Conservation (phyloP, 2,888 invertebrate species). For the Cosmorhoe ocellata region DNA sequence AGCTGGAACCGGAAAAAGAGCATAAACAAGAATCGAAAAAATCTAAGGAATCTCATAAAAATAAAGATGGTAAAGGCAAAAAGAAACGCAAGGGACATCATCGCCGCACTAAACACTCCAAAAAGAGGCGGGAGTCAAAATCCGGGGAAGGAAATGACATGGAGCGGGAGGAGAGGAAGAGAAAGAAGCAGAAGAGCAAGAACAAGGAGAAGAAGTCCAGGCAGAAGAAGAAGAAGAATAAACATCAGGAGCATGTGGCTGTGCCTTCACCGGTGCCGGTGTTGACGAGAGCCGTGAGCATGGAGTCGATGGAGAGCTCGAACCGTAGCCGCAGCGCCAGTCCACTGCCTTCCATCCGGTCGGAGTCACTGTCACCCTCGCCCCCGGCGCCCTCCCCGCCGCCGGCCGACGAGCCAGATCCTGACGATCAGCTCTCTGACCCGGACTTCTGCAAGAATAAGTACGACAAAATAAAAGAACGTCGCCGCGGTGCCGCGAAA, state of each 20-base stretch:
- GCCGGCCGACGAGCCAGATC: constrained; percentile 28
- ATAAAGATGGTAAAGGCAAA: constrained; percentile 64
- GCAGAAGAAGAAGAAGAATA: constrained; percentile 73
- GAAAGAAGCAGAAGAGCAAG: constrained; percentile 62
- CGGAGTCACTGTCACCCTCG: constrained; percentile 23
- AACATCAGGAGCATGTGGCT: constrained; percentile 51
- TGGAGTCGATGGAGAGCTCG: constrained; percentile 66
- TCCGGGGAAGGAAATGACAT: constrained; percentile 54
- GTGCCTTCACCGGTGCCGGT: not conserved
- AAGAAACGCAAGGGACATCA: constrained; percentile 75
- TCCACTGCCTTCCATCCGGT: constrained; percentile 73
- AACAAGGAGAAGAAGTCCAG: constrained; percentile 76
- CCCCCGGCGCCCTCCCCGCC: constrained; percentile 48
- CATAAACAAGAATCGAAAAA: constrained; percentile 44
- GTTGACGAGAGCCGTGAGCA: constrained; percentile 41
- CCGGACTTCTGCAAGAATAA: constrained; percentile 80
- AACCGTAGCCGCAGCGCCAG: constrained; percentile 72
- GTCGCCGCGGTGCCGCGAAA: constrained; percentile 78
- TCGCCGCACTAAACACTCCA: constrained; percentile 76
- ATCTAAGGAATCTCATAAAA: constrained; percentile 70
- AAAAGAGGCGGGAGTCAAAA: constrained; percentile 63
- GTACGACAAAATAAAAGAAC: constrained; percentile 84
- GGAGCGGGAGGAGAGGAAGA: constrained; percentile 60
- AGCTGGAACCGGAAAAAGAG: constrained; percentile 25
- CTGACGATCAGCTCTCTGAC: constrained; percentile 51